Percentiles rank a stretch among this genome's conserved stretches.
These are phyloP conservation scores for Panthera tigris DNA, from an alignment of 2,113 vertebrate species.

Conservation along the genomic window DNA sequence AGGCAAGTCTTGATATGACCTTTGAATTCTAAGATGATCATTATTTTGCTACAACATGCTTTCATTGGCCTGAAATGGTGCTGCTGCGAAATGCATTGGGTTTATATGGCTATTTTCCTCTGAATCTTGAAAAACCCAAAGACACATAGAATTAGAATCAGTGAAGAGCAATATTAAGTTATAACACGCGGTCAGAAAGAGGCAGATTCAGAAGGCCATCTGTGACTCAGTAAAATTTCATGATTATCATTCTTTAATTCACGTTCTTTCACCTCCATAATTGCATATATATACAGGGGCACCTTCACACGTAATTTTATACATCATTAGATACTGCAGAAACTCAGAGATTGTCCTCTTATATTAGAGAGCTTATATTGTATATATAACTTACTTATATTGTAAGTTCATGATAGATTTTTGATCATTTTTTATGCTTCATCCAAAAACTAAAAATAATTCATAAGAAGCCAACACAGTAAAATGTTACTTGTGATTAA, in stretches of 20 bases:
- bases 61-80: not conserved
- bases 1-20: not conserved
- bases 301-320: not conserved
- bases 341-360: not conserved
- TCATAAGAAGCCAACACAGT: not conserved
- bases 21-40: not conserved
- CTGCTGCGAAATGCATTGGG: not conserved
- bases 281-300: not conserved
- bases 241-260: not conserved
- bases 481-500: not conserved
- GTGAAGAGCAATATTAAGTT: not conserved
- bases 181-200: not conserved
- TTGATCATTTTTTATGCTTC: not conserved
- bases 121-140: not conserved
- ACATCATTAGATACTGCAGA: not conserved
- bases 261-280: not conserved
- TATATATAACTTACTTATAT: not conserved
- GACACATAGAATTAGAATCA: not conserved
- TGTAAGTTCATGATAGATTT: not conserved
- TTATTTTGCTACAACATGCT: not conserved
- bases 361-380: not conserved
- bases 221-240: not conserved
- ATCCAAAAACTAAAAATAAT: constrained; percentile 14
- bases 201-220: not conserved
- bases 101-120: not conserved